Conservation (phyloP, 2,797 vertebrate genomes). For the Takifugu ocellatus region DNA sequence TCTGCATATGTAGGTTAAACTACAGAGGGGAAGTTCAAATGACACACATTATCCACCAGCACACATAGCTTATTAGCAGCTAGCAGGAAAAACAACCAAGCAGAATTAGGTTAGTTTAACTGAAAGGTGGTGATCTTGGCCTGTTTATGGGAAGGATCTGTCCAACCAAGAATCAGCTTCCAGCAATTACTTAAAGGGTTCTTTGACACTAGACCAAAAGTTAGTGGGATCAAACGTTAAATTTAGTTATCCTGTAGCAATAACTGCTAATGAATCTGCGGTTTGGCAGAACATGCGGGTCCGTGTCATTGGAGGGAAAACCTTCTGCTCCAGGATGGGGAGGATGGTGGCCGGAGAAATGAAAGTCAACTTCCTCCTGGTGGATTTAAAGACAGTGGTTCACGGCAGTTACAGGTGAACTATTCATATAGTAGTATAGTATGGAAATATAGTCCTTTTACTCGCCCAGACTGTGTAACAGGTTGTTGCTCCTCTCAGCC, state of each 20-base stretch:
- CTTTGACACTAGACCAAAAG: no score
- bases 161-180: no score
- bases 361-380: constrained; percentile 83
- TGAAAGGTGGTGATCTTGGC: no score
- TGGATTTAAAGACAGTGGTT: constrained; percentile 82
- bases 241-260: not conserved
- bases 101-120: no score
- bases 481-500: constrained; percentile 61
- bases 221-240: no score
- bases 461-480: not conserved
- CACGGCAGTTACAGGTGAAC: constrained; percentile 87
- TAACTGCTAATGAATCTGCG: constrained; percentile 1
- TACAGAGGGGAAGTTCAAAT: no score
- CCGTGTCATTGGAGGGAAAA: constrained; percentile 78
- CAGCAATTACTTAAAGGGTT: no score
- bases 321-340: constrained; percentile 76
- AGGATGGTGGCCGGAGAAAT: constrained; percentile 78
- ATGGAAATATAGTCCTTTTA: not conserved
- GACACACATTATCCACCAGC: no score
- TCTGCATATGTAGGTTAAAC: no score
- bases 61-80: no score
- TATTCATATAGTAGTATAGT: not conserved
- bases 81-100: no score
- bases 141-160: no score
- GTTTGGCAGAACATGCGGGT: constrained; percentile 79